Base-by-base conservation (phyloP, 2,797 vertebrate genomes). In the Falco novaeseelandiae region DNA sequence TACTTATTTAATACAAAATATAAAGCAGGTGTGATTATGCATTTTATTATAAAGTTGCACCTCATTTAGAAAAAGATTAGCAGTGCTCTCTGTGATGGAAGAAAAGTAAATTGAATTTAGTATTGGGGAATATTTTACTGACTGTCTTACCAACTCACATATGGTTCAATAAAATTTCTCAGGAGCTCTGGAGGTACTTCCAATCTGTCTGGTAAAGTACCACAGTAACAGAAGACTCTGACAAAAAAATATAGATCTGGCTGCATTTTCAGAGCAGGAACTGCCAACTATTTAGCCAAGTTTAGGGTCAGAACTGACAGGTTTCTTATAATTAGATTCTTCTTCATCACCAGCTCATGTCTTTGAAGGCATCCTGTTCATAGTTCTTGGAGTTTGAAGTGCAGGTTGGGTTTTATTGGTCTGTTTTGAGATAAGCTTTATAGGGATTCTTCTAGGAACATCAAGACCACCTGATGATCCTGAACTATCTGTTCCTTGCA, bases 41-140 rank as follows among this genome's bases (percentile, higher is more conserved):
- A 79, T 97, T 96, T 91, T 82, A 72, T 71, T 93, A 83, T 71
- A 36, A 89, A 84, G 29, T 91, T 92, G 46, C 87, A 25, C 59
- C 11, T 85, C 14, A 71, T 76, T 71, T 32, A 26, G 48, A 81
- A 78, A 54, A 29, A 42, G 29, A 59, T 76, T 71, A 84, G 16
- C 13, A 55, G 25, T 77, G 23, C 44, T 74, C 30, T 74, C 76
- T 77, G 32, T 84, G 52, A 32, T 80, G 22, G 66, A 81, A 79
- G 40, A 55, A 90, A 79, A 83, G 26, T 79, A 71, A 95, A 83
- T 73, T n/a, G 26, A 90, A 83, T 93, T 83, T 90, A 74, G 55
- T 95, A 71, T 40, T 26, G 40, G 36, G 36, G 32, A 88, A 57
- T 86, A 83, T 74, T 89, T 90, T 92, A 58, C 21, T 73, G n/a